A percentile compares a stretch with the other conserved stretches of the same genome.
Evolutionary conservation across 2,113 vertebrate species (phyloP).

Genomic region (Hydropotes inermis): DNA sequence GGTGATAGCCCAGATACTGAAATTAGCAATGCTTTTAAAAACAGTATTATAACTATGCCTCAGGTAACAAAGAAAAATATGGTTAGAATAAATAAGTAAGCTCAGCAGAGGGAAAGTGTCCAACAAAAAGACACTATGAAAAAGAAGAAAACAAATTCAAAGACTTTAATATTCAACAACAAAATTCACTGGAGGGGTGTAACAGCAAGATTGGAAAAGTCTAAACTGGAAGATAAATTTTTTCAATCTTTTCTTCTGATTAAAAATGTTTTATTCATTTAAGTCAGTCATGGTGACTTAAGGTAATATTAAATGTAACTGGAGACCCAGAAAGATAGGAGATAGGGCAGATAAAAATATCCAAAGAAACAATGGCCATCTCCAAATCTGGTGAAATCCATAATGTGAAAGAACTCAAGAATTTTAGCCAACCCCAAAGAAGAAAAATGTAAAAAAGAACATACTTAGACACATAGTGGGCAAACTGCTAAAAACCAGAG

Average conservation of each 20-base stretch:
- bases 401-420: not conserved
- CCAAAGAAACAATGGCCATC: not conserved
- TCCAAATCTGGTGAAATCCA: not conserved
- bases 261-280: not conserved
- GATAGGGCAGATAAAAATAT: not conserved
- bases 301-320: not conserved
- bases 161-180: not conserved
- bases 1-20: not conserved
- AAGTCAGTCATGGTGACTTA: not conserved
- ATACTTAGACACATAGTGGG: not conserved
- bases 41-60: not conserved
- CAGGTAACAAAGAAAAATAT: not conserved
- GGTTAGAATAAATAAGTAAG: not conserved
- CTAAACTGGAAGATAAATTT: not conserved
- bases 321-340: not conserved
- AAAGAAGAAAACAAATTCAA: not conserved
- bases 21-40: slow-evolving; percentile 9
- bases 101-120: not conserved
- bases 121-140: not conserved
- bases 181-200: not conserved
- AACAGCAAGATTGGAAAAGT: not conserved
- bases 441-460: not conserved
- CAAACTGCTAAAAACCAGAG: not conserved
- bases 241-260: not conserved
- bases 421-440: not conserved